A percentile compares a stretch with the other conserved stretches of the same genome.
phyloP scores from a whole-genome alignment of 2,888 invertebrate genomes.

The Ypsolopha scabrella region DNA sequence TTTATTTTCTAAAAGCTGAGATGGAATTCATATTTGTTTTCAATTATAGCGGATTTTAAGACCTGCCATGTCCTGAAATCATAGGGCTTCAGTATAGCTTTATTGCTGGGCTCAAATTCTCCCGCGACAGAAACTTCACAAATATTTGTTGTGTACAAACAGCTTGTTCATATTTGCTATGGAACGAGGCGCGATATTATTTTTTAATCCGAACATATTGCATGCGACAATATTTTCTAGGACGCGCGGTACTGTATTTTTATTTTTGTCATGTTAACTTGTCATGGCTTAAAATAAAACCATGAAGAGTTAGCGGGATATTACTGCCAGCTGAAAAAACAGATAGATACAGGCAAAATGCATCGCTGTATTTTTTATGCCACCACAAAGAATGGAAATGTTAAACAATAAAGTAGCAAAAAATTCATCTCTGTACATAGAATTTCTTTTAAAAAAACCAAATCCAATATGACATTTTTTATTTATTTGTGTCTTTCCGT shows the following conservation, averaged over 20 bases:
- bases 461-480: no score
- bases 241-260: constrained; percentile 23
- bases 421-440: no score
- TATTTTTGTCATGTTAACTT: constrained; percentile 27
- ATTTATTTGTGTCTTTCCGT: no score
- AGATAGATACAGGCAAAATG: neutral
- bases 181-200: constrained; percentile 29
- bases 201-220: constrained; percentile 62
- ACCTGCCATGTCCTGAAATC: no score
- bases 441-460: no score
- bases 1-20: no score
- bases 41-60: no score
- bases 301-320: neutral
- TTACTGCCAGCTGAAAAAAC: neutral
- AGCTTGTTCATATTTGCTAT: neutral
- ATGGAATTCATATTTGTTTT: no score
- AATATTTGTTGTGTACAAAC: neutral
- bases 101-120: no score
- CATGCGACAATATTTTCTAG: constrained; percentile 39
- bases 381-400: no score
- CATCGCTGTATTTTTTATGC: neutral
- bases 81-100: no score
- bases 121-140: neutral
- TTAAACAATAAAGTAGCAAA: no score
- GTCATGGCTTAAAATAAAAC: constrained; percentile 21